Evolutionary conservation across 2,113 vertebrate species (phyloP).

Genomic region (Mus spicilegus): DNA sequence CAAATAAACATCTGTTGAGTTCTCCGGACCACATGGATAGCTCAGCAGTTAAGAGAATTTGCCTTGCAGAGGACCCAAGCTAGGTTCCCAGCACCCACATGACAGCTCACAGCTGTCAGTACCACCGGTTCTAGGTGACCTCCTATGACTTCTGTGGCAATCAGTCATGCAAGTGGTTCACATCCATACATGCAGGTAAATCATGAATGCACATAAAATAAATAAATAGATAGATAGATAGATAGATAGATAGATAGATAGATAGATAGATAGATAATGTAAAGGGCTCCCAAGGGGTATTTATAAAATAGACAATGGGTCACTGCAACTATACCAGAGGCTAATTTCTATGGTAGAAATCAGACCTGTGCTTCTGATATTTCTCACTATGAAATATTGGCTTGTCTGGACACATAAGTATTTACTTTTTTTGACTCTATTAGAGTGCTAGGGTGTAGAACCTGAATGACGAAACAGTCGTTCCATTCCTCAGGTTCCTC

Average conservation of each 20-base stretch:
- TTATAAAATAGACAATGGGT: neutral
- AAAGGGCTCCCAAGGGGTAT: neutral
- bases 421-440: constrained; percentile 2
- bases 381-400: neutral
- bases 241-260: neutral
- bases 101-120: neutral
- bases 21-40: neutral
- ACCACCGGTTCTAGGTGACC: too few species aligned
- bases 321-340: neutral
- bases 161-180: neutral
- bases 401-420: neutral
- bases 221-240: neutral
- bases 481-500: constrained; percentile 1
- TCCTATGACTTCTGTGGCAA: neutral
- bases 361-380: neutral
- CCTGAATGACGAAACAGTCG: neutral
- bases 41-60: neutral
- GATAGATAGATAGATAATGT: too few species aligned
- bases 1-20: neutral
- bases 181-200: neutral
- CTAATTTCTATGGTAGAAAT: neutral
- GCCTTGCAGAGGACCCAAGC: neutral
- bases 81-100: neutral
- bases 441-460: constrained; percentile 36
- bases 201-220: neutral